Evolutionary conservation across 2,797 vertebrate species (phyloP).

Genomic region (Potorous gilbertii): DNA sequence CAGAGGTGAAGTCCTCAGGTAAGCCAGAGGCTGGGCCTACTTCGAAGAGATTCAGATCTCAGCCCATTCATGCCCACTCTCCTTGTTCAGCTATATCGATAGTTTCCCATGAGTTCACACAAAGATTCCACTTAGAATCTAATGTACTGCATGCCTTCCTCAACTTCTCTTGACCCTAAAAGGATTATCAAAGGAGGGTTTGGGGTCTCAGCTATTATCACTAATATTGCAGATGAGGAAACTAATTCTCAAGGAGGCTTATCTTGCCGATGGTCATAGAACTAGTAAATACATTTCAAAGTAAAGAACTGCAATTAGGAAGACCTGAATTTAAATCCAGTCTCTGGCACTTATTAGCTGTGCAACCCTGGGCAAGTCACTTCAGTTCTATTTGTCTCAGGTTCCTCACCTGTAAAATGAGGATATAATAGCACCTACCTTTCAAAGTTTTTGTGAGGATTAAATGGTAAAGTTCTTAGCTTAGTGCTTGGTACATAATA

Average conservation of each 20-base stretch:
- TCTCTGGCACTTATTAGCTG: not conserved
- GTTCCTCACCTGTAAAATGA: not conserved
- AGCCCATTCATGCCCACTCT: not conserved
- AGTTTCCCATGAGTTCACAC: not conserved
- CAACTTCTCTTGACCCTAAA: not conserved
- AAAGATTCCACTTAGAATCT: not conserved
- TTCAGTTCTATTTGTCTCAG: not conserved
- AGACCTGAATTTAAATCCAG: not conserved
- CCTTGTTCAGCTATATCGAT: not conserved
- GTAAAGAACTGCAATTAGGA: not conserved
- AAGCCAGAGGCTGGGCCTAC: not conserved
- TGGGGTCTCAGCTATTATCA: not conserved
- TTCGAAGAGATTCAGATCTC: not conserved
- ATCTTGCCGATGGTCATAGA: not conserved
- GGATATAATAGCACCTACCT: not conserved
- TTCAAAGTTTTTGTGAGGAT: too few species aligned
- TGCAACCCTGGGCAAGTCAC: not conserved
- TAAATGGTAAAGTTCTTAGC: not conserved
- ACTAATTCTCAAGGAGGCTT: not conserved
- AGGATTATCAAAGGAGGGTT: not conserved
- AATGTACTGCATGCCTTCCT: not conserved
- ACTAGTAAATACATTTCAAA: not conserved
- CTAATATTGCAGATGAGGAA: not conserved
- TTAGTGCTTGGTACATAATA: not conserved
- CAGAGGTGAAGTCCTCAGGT: not conserved